Base-by-base conservation (phyloP, 23 tunicate species). In the Styela plicata region DNA sequence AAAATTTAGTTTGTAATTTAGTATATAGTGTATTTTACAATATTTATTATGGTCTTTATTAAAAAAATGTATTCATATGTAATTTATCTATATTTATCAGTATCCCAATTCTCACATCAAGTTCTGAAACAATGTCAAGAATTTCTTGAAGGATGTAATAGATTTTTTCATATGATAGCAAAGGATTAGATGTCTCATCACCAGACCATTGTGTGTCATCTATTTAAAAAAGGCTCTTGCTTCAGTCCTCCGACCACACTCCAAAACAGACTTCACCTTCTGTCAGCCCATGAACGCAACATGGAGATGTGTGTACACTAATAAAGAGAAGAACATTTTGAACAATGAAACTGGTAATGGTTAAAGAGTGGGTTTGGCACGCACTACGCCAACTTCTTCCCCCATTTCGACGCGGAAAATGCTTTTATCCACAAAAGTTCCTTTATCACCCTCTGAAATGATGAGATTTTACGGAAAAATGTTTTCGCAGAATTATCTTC, bases 101-200 rank as follows among this genome's bases (percentile, higher is more conserved):
- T n/a, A n/a, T n/a, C n/a, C n/a, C n/a, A n/a, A n/a, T n/a, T n/a
- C n/a, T n/a, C n/a, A n/a, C n/a, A n/a, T n/a, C n/a, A n/a, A n/a
- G n/a, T n/a, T n/a, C n/a, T n/a, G n/a, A n/a, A n/a, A n/a, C n/a
- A n/a, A 67, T 67, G 71, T 21, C 19, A 29, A n/a, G 71, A 67
- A 1, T 67, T 1, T 67, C 18, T 67, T 0, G 22, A 67, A 24
- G 71, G 71, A 25, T 67, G 71, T 22, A 27, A 67, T 25, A 21
- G 31, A 19, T 67, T 67, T 22, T 18, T 67, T 24, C 0, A 1
- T 16, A 0, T 67, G 71, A 67, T 16, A 27, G 18, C 30, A 67
- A 67, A 29, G 78, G 80, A 29, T 10, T 89, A 31, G 88, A 89
- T 84, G 88, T 83, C 61, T 83, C 94, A 25, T 89, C 94, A 20